Percentiles rank a stretch among this genome's conserved stretches.
Evolutionary conservation across 1,140 invertebrate genomes (phyloP).

Genomic region (Drosophila mojavensis): DNA sequence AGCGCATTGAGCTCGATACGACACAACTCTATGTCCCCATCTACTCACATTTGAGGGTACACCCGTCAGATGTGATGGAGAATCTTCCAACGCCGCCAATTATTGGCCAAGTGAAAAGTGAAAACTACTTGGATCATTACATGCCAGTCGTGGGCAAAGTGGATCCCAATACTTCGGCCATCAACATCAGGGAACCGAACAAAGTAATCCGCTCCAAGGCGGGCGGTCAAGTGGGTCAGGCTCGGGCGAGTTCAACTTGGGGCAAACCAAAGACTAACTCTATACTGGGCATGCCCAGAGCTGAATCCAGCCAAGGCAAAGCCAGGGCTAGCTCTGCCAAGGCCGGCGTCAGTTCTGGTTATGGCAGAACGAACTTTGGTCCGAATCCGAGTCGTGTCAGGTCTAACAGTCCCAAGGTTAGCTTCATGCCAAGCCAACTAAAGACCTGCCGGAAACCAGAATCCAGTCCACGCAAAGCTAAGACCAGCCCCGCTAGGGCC

Average conservation of each 20-base stretch:
- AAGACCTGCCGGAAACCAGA: neutral
- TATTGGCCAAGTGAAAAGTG: constrained; percentile 75
- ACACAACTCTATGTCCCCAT: constrained; percentile 86
- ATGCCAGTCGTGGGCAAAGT: constrained; percentile 46
- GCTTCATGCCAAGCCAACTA: neutral
- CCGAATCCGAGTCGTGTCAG: neutral
- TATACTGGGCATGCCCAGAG: neutral
- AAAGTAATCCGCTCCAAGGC: neutral
- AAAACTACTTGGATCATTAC: constrained; percentile 63
- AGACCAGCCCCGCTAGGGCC: neutral
- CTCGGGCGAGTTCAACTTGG: neutral
- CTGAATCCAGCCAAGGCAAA: neutral
- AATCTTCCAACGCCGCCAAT: constrained; percentile 84
- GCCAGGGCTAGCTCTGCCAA: neutral
- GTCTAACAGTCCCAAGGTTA: neutral
- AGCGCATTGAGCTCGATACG: constrained; percentile 84
- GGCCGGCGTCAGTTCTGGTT: neutral
- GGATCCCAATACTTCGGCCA: constrained; percentile 35
- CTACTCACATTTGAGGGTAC: constrained; percentile 85
- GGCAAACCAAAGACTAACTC: neutral
- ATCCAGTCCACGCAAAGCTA: neutral
- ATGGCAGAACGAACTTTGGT: neutral
- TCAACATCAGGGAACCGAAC: constrained; percentile 36
- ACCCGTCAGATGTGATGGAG: constrained; percentile 84
- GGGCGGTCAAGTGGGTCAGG: neutral